Base-by-base conservation (phyloP, 2,888 invertebrate species). In the Yponomeuta sedellus region DNA sequence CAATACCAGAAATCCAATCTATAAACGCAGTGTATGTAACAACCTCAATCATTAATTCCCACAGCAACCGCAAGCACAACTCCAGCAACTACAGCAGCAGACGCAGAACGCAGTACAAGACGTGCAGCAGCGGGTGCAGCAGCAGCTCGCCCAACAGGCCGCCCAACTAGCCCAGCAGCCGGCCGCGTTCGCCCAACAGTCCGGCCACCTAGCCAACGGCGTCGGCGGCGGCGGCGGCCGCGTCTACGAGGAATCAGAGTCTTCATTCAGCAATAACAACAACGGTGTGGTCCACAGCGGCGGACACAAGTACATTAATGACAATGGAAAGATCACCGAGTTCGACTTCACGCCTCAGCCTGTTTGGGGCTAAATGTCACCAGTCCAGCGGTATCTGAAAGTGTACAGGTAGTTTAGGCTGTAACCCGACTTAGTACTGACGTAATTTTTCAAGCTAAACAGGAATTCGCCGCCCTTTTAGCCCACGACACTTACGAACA, bases 261-360 rank as follows among this genome's bases (percentile, higher is more conserved):
- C 93, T 68, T 82, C 89, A 10, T 92, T 92, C 5, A 79, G 88
- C 0, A 91, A 93, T 73, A 76, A 92, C 66, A 92, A 94, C 76
- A 96, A 96, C 1, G 89, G 93, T 71, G 91, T 88, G 59, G 83
- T 84, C 19, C 86, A 88, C 64, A 93, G 94, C 70, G 92, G 92
- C 19, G 94, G 95, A 0, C 89, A 93, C 59, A 94, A 94, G 28
- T 92, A 94, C 20, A 83, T 95, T 66, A 95, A 96, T 79, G 92
- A 95, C 70, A 94, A 96, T 75, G 96, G 96, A 67, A 93, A 92
- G 76, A 82, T 96, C 64, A 89, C 92, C 11, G 92, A 93, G 69
- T 94, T 93, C 72, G 79, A 81, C 61, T 80, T 82, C 68, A 70
- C 72, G 19, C 82, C 81, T 1, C 68, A 70, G 58, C 4, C 10